Conservation (phyloP, 2,888 invertebrate species). For the Gortyna flavago region DNA sequence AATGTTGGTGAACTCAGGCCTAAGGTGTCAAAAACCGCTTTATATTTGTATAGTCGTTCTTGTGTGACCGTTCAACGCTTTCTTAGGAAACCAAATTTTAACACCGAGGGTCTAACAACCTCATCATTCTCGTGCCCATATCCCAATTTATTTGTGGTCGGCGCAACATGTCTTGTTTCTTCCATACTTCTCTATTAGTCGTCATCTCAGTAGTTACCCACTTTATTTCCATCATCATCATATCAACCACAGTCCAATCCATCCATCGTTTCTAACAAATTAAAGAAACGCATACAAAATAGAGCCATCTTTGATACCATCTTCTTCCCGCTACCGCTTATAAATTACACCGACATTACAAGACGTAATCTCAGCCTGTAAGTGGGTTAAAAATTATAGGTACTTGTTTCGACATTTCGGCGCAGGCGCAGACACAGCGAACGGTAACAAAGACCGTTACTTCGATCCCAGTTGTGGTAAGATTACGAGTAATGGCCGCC, state of each 20-base stretch:
- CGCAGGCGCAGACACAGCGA: constrained; percentile 63
- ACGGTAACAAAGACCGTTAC: constrained; percentile 78
- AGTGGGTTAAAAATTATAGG: constrained; percentile 79
- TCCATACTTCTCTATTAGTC: too few species aligned
- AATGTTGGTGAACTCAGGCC: too few species aligned
- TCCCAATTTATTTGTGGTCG: too few species aligned
- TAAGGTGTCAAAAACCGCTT: too few species aligned
- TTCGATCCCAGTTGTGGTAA: constrained; percentile 62
- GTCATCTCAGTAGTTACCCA: too few species aligned
- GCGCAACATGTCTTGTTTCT: too few species aligned
- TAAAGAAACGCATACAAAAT: not conserved
- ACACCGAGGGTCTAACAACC: too few species aligned
- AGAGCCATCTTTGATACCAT: not conserved
- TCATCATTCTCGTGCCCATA: too few species aligned
- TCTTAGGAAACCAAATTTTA: not conserved
- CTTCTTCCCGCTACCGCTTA: constrained; percentile 12
- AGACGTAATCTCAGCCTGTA: constrained; percentile 77
- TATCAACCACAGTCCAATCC: too few species aligned
- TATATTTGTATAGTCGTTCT: not conserved
- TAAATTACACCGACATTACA: constrained; percentile 15
- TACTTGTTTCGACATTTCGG: constrained; percentile 79
- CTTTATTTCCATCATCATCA: too few species aligned
- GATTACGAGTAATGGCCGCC: constrained; percentile 53
- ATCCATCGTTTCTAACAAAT: not conserved
- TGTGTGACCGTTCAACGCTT: too few species aligned